Evolutionary conservation across 37 sponge, comb jelly and placozoan genomes (phyloP), one percentile per base, ranked within the genome.

Genomic region (Cladorhizidae sp.): DNA sequence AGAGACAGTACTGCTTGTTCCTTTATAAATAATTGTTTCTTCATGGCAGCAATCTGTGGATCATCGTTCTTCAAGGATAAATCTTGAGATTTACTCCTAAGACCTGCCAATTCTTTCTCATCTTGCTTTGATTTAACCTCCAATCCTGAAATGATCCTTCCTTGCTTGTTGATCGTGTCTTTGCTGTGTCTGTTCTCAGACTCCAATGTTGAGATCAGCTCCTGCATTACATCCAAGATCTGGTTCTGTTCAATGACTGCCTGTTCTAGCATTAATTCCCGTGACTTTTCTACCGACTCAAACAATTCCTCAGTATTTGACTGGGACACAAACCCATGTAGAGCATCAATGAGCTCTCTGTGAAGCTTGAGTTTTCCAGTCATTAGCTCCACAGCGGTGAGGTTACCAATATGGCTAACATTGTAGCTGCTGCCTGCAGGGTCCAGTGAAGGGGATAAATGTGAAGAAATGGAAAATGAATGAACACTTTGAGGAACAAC

Each of bases 171-270:
- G 22, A 83, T 67, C 22, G 45, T 83, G 20, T 73, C 84, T 51
- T 70, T 32, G 21, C 40, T 42, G n/a, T 17, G 38, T 40, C 74
- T 40, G 41, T 83, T 89, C 68, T 78, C 80, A 8, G 45, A 56
- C 35, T 89, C 89, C 20, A 89, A 76, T 0, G 84, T 80, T 28
- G 68, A 32, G 40, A 83, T 78, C 50, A 83, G 14, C 49, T 75
- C 67, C 57, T 83, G 84, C 70, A 89, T 83, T 39, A 89, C 23
- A 22, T 78, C 82, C 33, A 89, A 59, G 25, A 89, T 74, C 35
- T 79, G 63, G 79, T 83, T 83, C 61, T 89, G 89, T 69, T 89
- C 84, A 6, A 79, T 65, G n/a, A 89, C 25, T 20, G 84, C 72
- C 31, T 73, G 73, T 57, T 89, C 89, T 28, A 89, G 75, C 8